These are phyloP conservation scores for Heptranchias perlo DNA, from an alignment of 2,113 vertebrate genomes.

Conservation along the genomic window DNA sequence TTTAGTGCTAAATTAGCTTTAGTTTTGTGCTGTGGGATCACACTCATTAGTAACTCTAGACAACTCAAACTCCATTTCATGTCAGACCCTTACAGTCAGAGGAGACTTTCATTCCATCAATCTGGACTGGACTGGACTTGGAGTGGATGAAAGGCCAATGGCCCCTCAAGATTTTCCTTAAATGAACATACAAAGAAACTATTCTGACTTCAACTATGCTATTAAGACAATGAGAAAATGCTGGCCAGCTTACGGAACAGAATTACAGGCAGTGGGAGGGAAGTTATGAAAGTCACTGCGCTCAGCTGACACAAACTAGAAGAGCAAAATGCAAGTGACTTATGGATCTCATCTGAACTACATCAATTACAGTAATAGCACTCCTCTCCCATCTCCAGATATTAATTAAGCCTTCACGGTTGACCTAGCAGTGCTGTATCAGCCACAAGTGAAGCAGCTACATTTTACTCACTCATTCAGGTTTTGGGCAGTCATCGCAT, in stretches of 20 bases:
- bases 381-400: not conserved
- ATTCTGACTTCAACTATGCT: not conserved
- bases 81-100: not conserved
- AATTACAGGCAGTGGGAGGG: too few species aligned
- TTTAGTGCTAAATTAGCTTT: not conserved
- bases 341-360: not conserved
- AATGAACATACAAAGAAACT: not conserved
- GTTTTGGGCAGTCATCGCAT: too few species aligned
- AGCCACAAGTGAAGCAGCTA: not conserved
- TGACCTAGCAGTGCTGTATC: not conserved
- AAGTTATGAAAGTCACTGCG: not conserved
- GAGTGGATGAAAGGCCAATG: too few species aligned
- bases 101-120: not conserved
- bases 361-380: not conserved
- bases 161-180: not conserved
- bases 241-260: not conserved
- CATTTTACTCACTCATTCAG: not conserved
- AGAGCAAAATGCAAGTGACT: not conserved
- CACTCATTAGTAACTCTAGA: not conserved
- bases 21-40: not conserved
- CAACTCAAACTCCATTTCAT: not conserved
- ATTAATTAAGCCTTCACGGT: not conserved
- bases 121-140: not conserved
- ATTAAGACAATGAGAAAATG: not conserved
- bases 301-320: not conserved